Conservation (phyloP, 2,888 invertebrate species). For the Helobdella robusta region DNA sequence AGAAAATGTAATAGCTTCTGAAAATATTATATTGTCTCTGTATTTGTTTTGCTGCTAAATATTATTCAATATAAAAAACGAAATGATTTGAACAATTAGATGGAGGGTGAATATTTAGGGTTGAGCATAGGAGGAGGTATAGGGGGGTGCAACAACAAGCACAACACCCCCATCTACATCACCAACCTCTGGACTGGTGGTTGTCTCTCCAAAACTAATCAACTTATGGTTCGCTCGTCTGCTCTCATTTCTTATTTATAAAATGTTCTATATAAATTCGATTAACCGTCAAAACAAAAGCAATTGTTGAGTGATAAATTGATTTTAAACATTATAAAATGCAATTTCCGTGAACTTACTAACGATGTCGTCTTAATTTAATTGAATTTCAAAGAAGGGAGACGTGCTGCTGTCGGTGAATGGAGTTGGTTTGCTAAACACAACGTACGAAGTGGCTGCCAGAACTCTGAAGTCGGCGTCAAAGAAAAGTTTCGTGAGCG, state of each 20-base stretch:
- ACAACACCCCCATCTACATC: slow-evolving; percentile 52
- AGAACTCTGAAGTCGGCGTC: slow-evolving; percentile 48
- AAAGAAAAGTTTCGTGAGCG: slow-evolving; percentile 44
- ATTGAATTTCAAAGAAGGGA: slow-evolving; percentile 47
- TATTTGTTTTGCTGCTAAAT: too few relatives aligned
- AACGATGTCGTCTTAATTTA: slow-evolving; percentile 5
- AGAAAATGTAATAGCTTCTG: too few relatives aligned
- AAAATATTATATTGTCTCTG: too few relatives aligned
- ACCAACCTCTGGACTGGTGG: slow-evolving; percentile 51
- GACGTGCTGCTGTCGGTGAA: slow-evolving; percentile 51
- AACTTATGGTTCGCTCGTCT: slow-evolving; percentile 45
- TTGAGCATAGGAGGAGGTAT: slow-evolving; percentile 52
- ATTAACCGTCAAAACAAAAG: too few relatives aligned
- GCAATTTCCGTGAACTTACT: neutral
- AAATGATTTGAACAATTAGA: too few relatives aligned
- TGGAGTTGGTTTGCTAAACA: slow-evolving; percentile 48
- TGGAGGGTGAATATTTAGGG: slow-evolving; percentile 49
- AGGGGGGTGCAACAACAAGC: slow-evolving; percentile 49
- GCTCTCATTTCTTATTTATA: neutral
- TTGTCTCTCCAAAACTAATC: slow-evolving; percentile 48
- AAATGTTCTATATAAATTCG: neutral
- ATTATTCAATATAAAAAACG: too few relatives aligned
- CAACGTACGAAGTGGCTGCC: slow-evolving; percentile 52
- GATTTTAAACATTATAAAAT: neutral
- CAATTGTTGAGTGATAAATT: too few relatives aligned